Evolutionary conservation across 2,797 vertebrate genomes (phyloP), one percentile per base, ranked within the genome.

Genomic region (Alauda arvensis): DNA sequence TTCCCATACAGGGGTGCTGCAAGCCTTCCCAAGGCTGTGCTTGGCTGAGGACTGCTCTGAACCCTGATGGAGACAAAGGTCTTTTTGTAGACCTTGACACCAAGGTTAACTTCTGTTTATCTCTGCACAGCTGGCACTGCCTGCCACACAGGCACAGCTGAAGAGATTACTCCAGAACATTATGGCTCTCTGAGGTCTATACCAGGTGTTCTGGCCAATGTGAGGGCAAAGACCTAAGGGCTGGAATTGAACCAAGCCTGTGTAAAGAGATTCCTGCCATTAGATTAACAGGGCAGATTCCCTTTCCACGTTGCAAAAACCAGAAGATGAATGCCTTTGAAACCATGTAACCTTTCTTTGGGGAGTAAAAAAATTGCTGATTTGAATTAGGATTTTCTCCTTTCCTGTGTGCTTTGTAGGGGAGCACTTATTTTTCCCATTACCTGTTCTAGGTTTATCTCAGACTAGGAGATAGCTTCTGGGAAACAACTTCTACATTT

Each of bases 21-120:
- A 83, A 59, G 42, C 45, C 34, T 59, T 66, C 43, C 69, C 31
- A 12, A 14, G 56, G 52, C 63, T 74, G 40, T 3, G 1, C 52
- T 29, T 81, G 60, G 34, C 74, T 53, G 39, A 49, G 49, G 49
- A 43, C 63, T 81, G 33, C 75, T 88, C 57, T 71, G 68, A 89
- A 57, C 40, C 4, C 1, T 12, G 10, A 39, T 12, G 24, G 46
- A 77, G 49, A 57, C 85, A 91, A 92, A 95, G 85, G 85, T 93
- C 75, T 61, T 85, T 66, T 31, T 70, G 43, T 43, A 39, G 39
- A 53, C 29, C 39, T 76, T 66, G 51, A 68, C 71, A 43, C 1
- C 8, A 31, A 62, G 82, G 61, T 90, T 79, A 78, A 79, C 18
- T 70, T 89, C 34, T 81, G 49, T 85, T 89, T 82, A 87, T 84